Evolutionary conservation across 2,888 invertebrate species (phyloP).

Genomic region (Dinocampus coccinellae): DNA sequence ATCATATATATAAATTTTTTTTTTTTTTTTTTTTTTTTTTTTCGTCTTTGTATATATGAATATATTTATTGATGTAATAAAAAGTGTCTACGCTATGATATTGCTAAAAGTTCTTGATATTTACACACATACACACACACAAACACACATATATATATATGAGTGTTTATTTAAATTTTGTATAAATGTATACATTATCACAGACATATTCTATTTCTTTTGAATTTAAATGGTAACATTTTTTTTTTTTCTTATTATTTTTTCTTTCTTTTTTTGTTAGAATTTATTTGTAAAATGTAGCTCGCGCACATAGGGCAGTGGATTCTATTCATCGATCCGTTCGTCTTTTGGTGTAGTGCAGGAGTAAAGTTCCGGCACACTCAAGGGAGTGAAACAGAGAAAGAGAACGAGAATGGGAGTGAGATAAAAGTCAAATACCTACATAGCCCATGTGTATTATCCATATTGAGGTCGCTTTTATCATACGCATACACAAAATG

Average conservation of each 20-base stretch:
- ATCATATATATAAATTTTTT: background rate
- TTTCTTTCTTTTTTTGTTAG: no score
- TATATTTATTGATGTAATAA: background rate
- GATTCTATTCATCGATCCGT: conserved; percentile 13
- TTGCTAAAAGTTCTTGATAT: background rate
- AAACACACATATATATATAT: no score
- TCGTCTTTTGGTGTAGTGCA: background rate
- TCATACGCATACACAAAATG: background rate
- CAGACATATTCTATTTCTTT: background rate
- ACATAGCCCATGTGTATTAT: no score
- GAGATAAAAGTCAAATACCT: no score
- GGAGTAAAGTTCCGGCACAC: conserved; percentile 3
- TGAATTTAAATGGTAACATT: background rate
- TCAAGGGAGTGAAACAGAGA: background rate
- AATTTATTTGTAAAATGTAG: background rate
- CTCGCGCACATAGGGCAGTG: background rate
- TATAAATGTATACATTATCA: background rate
- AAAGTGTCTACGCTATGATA: background rate
- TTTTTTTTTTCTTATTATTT: no score
- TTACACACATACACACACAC: no score
- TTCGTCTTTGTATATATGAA: no score
- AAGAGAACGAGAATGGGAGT: background rate
- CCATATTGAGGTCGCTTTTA: background rate
- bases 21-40: no score
- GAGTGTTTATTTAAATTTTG: no score